Percentiles rank a stretch among this genome's conserved stretches.
These are phyloP conservation scores for Pteruthius melanotis DNA, from an alignment of 2,113 vertebrate genomes.

Conservation along the genomic window DNA sequence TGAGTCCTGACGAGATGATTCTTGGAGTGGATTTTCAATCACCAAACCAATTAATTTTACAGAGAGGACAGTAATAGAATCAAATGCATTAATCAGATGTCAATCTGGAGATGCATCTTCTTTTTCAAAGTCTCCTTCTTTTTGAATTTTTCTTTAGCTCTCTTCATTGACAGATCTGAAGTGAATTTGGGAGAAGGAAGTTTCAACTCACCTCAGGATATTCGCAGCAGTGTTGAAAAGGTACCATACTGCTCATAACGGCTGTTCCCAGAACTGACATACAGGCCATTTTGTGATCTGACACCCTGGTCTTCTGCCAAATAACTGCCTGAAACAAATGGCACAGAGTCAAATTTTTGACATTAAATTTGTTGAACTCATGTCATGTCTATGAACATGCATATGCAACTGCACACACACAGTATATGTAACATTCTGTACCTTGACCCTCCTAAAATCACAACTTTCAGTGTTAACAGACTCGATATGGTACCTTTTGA, in stretches of 20 bases:
- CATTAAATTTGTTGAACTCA: slow-evolving; percentile 69
- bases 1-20: slow-evolving; percentile 45
- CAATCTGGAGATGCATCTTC: background rate
- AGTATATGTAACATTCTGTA: slow-evolving; percentile 66
- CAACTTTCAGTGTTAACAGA: slow-evolving; percentile 11
- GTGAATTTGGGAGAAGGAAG: slow-evolving; percentile 3
- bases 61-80: background rate
- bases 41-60: slow-evolving; percentile 57
- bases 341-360: slow-evolving; percentile 74
- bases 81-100: background rate
- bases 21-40: slow-evolving; percentile 53
- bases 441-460: slow-evolving; percentile 37
- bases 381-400: slow-evolving; percentile 62
- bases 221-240: slow-evolving; percentile 81
- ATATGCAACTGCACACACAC: slow-evolving; percentile 44
- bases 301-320: slow-evolving; percentile 91
- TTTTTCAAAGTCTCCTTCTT: background rate
- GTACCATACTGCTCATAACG: slow-evolving; percentile 82
- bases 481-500: background rate
- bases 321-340: slow-evolving; percentile 84
- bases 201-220: slow-evolving; percentile 82
- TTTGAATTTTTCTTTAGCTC: background rate
- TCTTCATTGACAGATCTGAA: background rate
- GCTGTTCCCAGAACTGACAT: slow-evolving; percentile 86
- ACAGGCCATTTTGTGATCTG: slow-evolving; percentile 88